Base-by-base conservation (phyloP, 2,113 vertebrate genomes). In the Speoplatyrhinus poulsoni region DNA sequence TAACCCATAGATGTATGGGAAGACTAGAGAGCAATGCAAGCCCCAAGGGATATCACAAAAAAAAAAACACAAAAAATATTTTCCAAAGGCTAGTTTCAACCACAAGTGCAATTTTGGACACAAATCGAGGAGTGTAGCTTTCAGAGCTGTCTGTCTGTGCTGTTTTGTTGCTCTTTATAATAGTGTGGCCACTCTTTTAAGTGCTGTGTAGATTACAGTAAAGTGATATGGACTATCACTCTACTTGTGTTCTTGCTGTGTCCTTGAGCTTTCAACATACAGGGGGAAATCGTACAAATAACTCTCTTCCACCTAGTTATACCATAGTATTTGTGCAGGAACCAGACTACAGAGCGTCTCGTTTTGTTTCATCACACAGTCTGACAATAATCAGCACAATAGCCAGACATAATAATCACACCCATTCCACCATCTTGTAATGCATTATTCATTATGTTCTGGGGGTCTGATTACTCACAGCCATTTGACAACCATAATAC, bases 401-500 rank as follows among this genome's bases (percentile, higher is more conserved):
- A 75, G 72, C 57, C 84, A 69, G 79, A 83, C 88, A 65, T 46
- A 55, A 65, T 54, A 65, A 65, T 65, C 63, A 15, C 47, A 17
- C 13, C 63, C 50, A 32, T 52, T 50, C 48, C 17, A 54, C 53
- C 49, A 84, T 83, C 74, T 81, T 86, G 85, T 19, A 49, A 88
- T 89, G 85, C 82, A 90, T 90, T 87, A 89, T 90, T 91, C 88
- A 90, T 89, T 73, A 75, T 69, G 68, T 62, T 70, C 81, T 16
- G 12, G 73, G 70, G 46, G 82, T 79, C 80, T 90, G 84, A 90
- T 86, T 86, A 82, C 74, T 61, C 76, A 48, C 76, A 62, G 76
- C 72, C 79, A 77, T 88, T 88, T 85, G 82, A 88, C 85, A 86
- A 88, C 80, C 75, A 85, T 90, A 88, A 83, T 82, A 85, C 84